Base-by-base conservation (phyloP, 2,888 invertebrate species). In the Acronicta alni region DNA sequence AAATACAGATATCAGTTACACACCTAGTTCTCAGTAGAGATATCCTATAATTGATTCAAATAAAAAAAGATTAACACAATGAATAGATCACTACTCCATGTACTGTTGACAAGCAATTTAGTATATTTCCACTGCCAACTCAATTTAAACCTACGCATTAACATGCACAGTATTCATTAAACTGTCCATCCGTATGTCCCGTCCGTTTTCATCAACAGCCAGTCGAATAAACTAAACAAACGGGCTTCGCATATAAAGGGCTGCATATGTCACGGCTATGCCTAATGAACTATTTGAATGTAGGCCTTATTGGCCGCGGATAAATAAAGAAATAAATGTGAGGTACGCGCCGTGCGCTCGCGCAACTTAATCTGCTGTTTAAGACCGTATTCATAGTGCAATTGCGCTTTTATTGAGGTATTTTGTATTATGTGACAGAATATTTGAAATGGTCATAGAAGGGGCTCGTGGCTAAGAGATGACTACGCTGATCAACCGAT, bases 281-380 rank as follows among this genome's bases (percentile, higher is more conserved):
- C 75, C 85, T 93, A 93, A 93, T 93, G 89, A 92, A 89, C 92
- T 86, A 93, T 93, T 93, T 92, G 91, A 93, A 93, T 93, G 92
- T 92, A 88, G 89, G 85, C 85, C 90, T 89, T 86, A 92, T 89
- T 89, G 90, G 87, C 81, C 78, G 83, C 84, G 83, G 80, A 87
- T 89, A 87, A 89, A 92, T 91, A 92, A 91, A 91, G 87, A 90
- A 89, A 89, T 88, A 90, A 90, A 90, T 88, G 89, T 84, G 85
- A 76, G 73, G 77, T 77, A 80, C 80, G 79, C 73, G 72, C 57
- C 54, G 73, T 87, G 92, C 88, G 88, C 77, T 61, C 60, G 77
- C 87, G 93, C 93, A 93, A 83, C 79, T 84, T 87, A 93, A 93
- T 91, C 80, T 83, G 70, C 86, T 91, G 78, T 70, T 92, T 92